Evolutionary conservation across 2,113 vertebrate species (phyloP), one percentile per base, ranked within the genome.

Genomic region (Turnix velox): DNA sequence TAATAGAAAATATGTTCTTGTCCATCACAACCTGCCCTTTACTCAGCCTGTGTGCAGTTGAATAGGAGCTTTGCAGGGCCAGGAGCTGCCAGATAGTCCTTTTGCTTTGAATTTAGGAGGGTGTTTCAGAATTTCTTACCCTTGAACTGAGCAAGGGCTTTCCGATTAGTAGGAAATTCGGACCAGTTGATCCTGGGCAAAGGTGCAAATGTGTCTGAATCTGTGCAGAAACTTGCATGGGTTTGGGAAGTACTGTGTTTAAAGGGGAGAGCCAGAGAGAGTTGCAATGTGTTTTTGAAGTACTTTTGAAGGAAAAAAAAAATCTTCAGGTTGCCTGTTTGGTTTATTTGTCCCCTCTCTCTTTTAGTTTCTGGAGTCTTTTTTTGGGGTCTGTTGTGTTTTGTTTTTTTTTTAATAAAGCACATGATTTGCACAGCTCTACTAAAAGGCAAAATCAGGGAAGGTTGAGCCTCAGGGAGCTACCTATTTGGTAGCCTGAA

Each of bases 1-100:
- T n/a, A 13, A 22, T 22, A 30, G 45, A 17, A 58, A 48, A 84
- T 40, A 23, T 4, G 4, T 42, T 31, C n/a, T 10, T 58, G 33
- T 22, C 39, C 1, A 1, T 58, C 31, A 31, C 49, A 49, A 3
- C 0, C 0, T 1, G 27, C 39, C 31, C 35, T 25, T 80, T 55
- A 3, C 18, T 63, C 48, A 40, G 42, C 37, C 31, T 28, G 16
- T 15, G 20, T 28, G 39, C 22, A 51, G 61, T 22, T 46, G 57
- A 74, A 20, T 5, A 28, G 25, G 45, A 28, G 57, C 22, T 49
- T 89, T 71, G 27, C 18, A 51, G 12, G 13, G 52, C n/a, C n/a
- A 13, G 30, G n/a, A 8, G 23, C 16, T 74, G 39, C 42, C 25
- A 24, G n/a, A 3, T 4, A 43, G 18, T 7, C 13, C 14, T 62